These are phyloP conservation scores for Trichogramma dendrolimi DNA, from an alignment of 2,888 invertebrate genomes.

Conservation along the genomic window DNA sequence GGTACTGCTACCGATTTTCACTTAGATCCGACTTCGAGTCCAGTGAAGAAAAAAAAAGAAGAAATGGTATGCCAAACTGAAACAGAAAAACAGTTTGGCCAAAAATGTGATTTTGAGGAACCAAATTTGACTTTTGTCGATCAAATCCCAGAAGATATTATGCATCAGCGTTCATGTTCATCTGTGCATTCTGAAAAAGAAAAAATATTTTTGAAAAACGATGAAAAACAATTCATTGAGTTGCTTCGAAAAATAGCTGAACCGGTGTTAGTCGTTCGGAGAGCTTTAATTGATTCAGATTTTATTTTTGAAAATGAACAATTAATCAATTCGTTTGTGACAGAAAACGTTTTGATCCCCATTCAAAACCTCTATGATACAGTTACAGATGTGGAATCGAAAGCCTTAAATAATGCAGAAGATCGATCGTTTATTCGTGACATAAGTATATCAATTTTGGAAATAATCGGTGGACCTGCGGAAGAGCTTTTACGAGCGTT, in stretches of 20 bases:
- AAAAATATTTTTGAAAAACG: constrained; percentile 22
- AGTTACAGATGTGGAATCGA: constrained; percentile 41
- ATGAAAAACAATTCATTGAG: constrained; percentile 30
- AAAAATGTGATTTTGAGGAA: constrained; percentile 41
- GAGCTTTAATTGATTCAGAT: constrained; percentile 38
- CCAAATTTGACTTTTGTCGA: constrained; percentile 25
- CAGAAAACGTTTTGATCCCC: constrained; percentile 40
- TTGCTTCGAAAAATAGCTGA: constrained; percentile 36
- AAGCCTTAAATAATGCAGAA: constrained; percentile 41
- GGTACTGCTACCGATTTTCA: constrained; percentile 53
- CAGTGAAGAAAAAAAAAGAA: constrained; percentile 39
- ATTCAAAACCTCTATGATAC: constrained; percentile 44
- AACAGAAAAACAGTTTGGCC: constrained; percentile 35
- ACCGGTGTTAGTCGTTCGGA: constrained; percentile 39
- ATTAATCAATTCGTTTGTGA: constrained; percentile 33
- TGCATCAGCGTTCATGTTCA: not conserved
- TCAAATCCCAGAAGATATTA: constrained; percentile 5
- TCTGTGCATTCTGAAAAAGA: constrained; percentile 1
- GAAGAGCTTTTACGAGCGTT: constrained; percentile 46
- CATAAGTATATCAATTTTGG: constrained; percentile 42
- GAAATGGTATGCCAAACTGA: constrained; percentile 41
- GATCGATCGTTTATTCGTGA: constrained; percentile 41
- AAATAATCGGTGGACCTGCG: constrained; percentile 45
- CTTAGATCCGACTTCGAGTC: constrained; percentile 38
- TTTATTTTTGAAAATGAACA: constrained; percentile 33